Percentiles rank a stretch among this genome's conserved stretches.
These are phyloP conservation scores for Halcyon leucocephala DNA, from an alignment of 2,797 vertebrate species.

Conservation along the genomic window DNA sequence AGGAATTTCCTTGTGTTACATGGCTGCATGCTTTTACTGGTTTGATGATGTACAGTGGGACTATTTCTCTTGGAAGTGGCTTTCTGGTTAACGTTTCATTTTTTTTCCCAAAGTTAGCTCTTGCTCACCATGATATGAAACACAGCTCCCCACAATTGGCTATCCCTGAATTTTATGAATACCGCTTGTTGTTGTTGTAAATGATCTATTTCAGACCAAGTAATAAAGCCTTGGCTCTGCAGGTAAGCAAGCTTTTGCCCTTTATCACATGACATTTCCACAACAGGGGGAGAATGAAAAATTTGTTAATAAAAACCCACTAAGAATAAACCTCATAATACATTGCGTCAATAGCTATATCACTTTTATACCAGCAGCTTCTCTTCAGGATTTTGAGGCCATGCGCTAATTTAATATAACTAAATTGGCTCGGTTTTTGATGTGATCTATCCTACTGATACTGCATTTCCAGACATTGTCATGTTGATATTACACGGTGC, in stretches of 20 bases:
- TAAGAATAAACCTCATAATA: not conserved
- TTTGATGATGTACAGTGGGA: slow-evolving; percentile 5
- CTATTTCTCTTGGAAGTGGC: slow-evolving; percentile 52
- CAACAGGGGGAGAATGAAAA: not conserved
- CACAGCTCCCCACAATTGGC: not conserved
- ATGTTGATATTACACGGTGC: not conserved
- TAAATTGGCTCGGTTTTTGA: not conserved
- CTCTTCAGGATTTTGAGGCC: not conserved
- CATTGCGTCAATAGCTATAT: not conserved
- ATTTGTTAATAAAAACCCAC: not conserved
- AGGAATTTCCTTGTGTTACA: slow-evolving; percentile 18
- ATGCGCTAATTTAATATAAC: not conserved
- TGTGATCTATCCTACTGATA: not conserved
- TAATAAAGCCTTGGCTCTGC: not conserved
- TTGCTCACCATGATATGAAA: not conserved
- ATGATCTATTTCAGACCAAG: slow-evolving; percentile 3
- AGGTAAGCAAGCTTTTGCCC: not conserved
- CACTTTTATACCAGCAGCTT: not conserved
- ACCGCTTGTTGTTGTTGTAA: not conserved
- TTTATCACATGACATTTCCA: not conserved
- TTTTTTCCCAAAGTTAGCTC: slow-evolving; percentile 30
- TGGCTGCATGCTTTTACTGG: slow-evolving; percentile 32
- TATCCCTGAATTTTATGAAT: not conserved
- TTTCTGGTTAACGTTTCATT: slow-evolving; percentile 54
- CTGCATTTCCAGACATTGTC: not conserved